Base-by-base conservation (phyloP, 23 tunicate genomes). In the Halocynthia roretzi region DNA sequence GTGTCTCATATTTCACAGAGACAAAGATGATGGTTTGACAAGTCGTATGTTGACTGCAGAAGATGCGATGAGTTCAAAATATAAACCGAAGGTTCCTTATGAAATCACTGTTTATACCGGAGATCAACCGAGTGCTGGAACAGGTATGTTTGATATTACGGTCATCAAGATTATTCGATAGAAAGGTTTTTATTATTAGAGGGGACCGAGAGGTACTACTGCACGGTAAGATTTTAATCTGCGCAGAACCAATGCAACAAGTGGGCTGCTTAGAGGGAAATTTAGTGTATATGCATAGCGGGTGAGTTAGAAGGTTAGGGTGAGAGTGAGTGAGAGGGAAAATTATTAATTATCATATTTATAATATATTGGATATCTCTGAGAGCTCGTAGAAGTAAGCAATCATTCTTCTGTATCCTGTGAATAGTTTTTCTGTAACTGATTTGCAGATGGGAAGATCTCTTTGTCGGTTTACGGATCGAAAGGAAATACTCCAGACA, bases 91-190 rank as follows among this genome's bases (percentile, higher is more conserved):
- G 53, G 67, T 77, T 5, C 84, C 94, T 5, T 93, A 83, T 70
- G 94, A 93, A 76, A 54, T 93, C 15, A 93, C 94, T 2, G 77
- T 93, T 10, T 76, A 68, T 67, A 93, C 98, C 54, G 98, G 94
- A 7, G 81, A 93, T 71, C 86, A 81, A 56, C 44, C 56, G 0
- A 62, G 62, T n/a, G 94, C 98, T 9, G 98, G 98, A 78, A 92
- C 98, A 78, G 98, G 98, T 92, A 23, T 5, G 17, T 71, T 20
- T 61, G n/a, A n/a, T n/a, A n/a, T n/a, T n/a, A n/a, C n/a, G n/a
- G n/a, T n/a, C n/a, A n/a, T n/a, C n/a, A n/a, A n/a, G n/a, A n/a
- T n/a, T n/a, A n/a, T n/a, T n/a, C n/a, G n/a, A n/a, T n/a, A n/a
- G n/a, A n/a, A n/a, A n/a, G n/a, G n/a, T n/a, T n/a, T n/a, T n/a